These are phyloP conservation scores for Agrochola litura DNA, from an alignment of 2,888 invertebrate genomes.

Conservation along the genomic window DNA sequence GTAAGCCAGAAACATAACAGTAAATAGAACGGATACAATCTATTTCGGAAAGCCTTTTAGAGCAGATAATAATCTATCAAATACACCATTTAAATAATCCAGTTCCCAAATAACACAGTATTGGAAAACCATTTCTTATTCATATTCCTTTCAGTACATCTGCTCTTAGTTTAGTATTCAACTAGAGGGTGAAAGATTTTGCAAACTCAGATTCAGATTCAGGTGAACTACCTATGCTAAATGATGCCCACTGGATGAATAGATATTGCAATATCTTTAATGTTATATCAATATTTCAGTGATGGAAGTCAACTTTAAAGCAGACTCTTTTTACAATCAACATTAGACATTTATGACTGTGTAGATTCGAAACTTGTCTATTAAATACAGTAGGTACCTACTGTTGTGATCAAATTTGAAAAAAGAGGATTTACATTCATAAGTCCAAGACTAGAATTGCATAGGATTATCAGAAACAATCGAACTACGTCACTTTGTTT, in stretches of 20 bases:
- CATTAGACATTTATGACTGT: not conserved
- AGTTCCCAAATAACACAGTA: constrained; percentile 51
- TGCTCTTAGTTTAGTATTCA: constrained; percentile 50
- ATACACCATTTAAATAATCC: constrained; percentile 50
- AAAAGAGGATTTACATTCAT: too few species aligned
- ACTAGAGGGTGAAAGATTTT: constrained; percentile 32
- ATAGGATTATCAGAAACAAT: not conserved
- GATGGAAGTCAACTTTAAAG: not conserved
- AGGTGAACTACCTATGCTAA: constrained; percentile 2
- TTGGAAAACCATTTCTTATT: constrained; percentile 62
- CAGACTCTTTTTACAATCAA: not conserved
- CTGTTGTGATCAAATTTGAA: not conserved
- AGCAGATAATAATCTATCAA: constrained; percentile 38
- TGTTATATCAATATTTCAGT: not conserved
- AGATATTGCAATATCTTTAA: not conserved
- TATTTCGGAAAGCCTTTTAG: constrained; percentile 2
- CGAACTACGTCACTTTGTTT: not conserved
- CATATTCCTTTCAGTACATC: constrained; percentile 52
- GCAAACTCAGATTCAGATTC: constrained; percentile 16
- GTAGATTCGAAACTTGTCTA: not conserved
- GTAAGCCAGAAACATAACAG: not conserved
- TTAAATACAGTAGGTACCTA: too few species aligned
- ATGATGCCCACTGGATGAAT: constrained; percentile 6
- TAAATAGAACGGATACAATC: constrained; percentile 1
- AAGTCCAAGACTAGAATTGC: not conserved